These are phyloP conservation scores for Mohoua ochrocephala DNA, from an alignment of 2,113 vertebrate genomes.

Conservation along the genomic window DNA sequence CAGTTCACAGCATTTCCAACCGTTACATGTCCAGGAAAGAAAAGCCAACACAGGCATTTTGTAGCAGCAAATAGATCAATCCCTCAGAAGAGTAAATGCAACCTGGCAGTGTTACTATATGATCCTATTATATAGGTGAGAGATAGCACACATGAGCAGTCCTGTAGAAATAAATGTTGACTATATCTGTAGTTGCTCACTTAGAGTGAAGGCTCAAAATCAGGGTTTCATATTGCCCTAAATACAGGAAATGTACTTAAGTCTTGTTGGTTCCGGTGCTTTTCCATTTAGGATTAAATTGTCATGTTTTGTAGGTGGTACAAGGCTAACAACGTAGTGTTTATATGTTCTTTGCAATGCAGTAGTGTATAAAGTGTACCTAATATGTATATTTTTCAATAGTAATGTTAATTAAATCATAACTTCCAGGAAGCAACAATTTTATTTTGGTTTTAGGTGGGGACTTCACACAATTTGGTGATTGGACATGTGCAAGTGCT, in stretches of 20 bases:
- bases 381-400: background rate
- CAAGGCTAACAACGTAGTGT: background rate
- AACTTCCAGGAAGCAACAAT: background rate
- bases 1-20: background rate
- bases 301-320: background rate
- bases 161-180: background rate
- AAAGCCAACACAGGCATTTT: background rate
- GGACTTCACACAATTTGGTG: background rate
- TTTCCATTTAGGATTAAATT: background rate
- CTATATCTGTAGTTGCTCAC: background rate
- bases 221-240: background rate
- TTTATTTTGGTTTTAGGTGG: background rate
- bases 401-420: background rate
- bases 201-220: background rate
- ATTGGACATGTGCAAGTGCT: background rate
- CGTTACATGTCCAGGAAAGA: background rate
- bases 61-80: background rate
- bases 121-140: background rate
- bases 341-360: background rate
- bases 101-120: background rate
- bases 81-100: background rate
- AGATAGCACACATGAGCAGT: background rate
- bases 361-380: background rate
- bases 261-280: background rate
- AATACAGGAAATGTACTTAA: background rate